A percentile compares a stretch with the other conserved stretches of the same genome.
phyloP scores from a whole-genome alignment of 2,888 invertebrate species.

The Agrochola lychnidis region DNA sequence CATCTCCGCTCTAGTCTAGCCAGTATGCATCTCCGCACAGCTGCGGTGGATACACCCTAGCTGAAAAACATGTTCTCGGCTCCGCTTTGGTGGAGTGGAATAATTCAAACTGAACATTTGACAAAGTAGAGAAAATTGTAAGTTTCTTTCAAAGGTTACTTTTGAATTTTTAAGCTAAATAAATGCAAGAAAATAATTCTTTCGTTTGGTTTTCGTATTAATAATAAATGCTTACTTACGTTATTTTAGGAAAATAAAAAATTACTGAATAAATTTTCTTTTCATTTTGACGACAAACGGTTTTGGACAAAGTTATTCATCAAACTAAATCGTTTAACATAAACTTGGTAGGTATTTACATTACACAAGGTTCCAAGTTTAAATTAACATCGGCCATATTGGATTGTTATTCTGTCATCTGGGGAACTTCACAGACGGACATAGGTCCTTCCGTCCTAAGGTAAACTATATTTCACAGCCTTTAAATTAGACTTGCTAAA shows the following conservation, averaged over 20 bases:
- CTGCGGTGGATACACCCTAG: too few relatives aligned
- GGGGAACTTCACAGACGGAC: neutral
- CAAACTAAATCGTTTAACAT: conserved; percentile 26
- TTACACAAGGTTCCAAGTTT: conserved; percentile 37
- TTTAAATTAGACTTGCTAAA: neutral
- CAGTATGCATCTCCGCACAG: too few relatives aligned
- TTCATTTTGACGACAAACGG: neutral
- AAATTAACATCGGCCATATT: conserved; percentile 39
- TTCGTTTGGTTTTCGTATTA: too few relatives aligned
- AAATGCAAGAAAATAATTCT: too few relatives aligned
- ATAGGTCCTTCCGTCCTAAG: neutral
- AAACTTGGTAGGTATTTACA: conserved; percentile 35
- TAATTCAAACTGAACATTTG: too few relatives aligned
- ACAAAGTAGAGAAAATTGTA: too few relatives aligned
- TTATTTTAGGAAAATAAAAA: neutral
- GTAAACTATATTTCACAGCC: neutral
- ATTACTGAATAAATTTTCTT: neutral
- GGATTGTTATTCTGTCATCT: conserved; percentile 19
- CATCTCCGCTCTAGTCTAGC: too few relatives aligned
- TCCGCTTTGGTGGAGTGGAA: too few relatives aligned
- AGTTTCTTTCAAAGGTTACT: neutral
- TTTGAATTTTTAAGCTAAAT: too few relatives aligned
- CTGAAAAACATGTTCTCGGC: too few relatives aligned
- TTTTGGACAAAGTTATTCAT: conserved; percentile 19
- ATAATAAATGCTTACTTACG: too few relatives aligned